Evolutionary conservation across 2,797 vertebrate genomes (phyloP), one percentile per base, ranked within the genome.

Genomic region (Notolepis coatsorum): DNA sequence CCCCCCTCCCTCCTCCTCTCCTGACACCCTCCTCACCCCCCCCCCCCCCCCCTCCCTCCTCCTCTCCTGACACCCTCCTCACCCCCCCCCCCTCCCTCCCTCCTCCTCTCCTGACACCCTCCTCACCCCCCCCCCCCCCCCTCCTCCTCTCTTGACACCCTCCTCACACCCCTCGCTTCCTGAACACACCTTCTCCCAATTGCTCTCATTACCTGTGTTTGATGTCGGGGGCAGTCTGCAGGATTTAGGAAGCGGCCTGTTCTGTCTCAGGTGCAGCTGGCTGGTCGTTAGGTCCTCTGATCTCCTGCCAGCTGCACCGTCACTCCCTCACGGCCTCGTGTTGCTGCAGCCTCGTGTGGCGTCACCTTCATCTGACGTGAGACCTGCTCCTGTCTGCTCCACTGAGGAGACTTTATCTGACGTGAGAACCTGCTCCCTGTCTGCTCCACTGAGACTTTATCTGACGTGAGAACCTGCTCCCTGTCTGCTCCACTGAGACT

Each of bases 151-250:
- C 76, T 81, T 73, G 51, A 73, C 88, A 84, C 79, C 81, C 74
- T 84, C 74, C 86, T 89, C 79, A 88, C 85, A 84, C 89, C 85
- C 79, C 85, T 85, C 75, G 84, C 90, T 91, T 91, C 91, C 91
- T 89, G 88, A 81, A 88, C 88, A 91, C 90, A 86, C 89, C 92
- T 84, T 89, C 86, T 90, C 81, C 90, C 84, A 88, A 92, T 91
- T 90, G 89, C 87, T 89, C 91, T 88, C 90, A 91, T 92, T 92
- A 91, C 81, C 55, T 39, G 73, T 10, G 82, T 91, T 91, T 91
- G 91, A 91, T 88, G 90, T 91, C 81, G 86, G 81, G 82, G 73
- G 82, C 81, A 82, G 85, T 82, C 84, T 81, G 82, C 41, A 87
- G 88, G 82, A 85, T 79, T 53, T 52, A 87, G 90, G 87, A 89